phyloP scores from a whole-genome alignment of 2,113 vertebrate species.

The Pogona vitticeps region DNA sequence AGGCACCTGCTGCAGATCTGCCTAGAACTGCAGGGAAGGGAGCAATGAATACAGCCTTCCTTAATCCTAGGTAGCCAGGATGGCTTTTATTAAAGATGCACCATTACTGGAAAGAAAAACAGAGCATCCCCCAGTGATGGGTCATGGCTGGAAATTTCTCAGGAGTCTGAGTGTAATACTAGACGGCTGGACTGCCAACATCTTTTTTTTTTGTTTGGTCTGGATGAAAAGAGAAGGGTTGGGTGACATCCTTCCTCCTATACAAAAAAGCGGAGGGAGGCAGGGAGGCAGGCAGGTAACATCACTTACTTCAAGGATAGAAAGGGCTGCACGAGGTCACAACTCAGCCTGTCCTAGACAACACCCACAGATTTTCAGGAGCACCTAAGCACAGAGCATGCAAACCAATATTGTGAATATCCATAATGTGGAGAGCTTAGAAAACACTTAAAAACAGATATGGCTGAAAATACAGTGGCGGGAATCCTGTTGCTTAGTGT shows the following conservation, averaged over 20 bases:
- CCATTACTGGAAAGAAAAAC: constrained; percentile 23
- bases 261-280: neutral
- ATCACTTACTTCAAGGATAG: neutral
- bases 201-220: constrained; percentile 19
- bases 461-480: no score
- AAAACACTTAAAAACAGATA: no score
- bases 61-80: constrained; percentile 57
- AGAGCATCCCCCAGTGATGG: neutral
- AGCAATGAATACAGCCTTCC: neutral
- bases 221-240: neutral
- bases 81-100: constrained; percentile 33
- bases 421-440: neutral
- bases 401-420: no score
- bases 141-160: neutral
- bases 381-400: neutral
- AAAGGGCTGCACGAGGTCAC: neutral
- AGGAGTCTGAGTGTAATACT: constrained; percentile 14
- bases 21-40: constrained; percentile 36
- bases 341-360: neutral
- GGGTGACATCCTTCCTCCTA: neutral
- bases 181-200: neutral
- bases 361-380: no score
- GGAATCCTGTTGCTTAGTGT: no score
- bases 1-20: constrained; percentile 64
- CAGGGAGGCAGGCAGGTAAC: neutral